phyloP scores from a whole-genome alignment of 2,797 vertebrate genomes.

The Anomalospiza imberbis region DNA sequence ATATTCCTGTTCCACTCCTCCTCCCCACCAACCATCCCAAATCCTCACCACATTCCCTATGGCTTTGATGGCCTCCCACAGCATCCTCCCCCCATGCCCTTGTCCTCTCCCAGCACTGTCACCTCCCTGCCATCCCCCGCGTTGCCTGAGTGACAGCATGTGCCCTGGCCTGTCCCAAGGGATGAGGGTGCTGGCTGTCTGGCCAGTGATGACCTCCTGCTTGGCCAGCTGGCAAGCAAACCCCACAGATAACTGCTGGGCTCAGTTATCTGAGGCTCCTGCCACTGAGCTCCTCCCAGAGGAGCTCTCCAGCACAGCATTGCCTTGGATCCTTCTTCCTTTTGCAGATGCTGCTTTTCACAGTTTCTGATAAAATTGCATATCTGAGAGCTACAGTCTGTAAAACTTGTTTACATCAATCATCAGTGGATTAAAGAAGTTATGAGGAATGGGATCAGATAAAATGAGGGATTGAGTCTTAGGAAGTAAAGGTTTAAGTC shows the following conservation, averaged over 20 bases:
- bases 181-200: not conserved
- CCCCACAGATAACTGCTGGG: not conserved
- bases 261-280: not conserved
- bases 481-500: not conserved
- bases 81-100: not conserved
- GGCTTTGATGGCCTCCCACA: not conserved
- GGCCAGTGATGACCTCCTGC: not conserved
- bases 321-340: not conserved
- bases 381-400: not conserved
- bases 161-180: not conserved
- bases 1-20: slow-evolving; percentile 30
- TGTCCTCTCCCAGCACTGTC: not conserved
- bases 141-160: accelerated
- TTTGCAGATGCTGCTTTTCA: slow-evolving; percentile 22
- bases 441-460: not conserved
- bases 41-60: not conserved
- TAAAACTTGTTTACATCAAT: not conserved
- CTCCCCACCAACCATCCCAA: not conserved
- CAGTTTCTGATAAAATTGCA: not conserved
- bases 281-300: not conserved
- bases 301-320: not conserved
- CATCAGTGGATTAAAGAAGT: not conserved
- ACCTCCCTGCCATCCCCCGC: not conserved
- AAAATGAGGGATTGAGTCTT: not conserved
- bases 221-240: not conserved